Base-by-base conservation (phyloP, 2,888 invertebrate species). In the Limnephilus rhombicus region DNA sequence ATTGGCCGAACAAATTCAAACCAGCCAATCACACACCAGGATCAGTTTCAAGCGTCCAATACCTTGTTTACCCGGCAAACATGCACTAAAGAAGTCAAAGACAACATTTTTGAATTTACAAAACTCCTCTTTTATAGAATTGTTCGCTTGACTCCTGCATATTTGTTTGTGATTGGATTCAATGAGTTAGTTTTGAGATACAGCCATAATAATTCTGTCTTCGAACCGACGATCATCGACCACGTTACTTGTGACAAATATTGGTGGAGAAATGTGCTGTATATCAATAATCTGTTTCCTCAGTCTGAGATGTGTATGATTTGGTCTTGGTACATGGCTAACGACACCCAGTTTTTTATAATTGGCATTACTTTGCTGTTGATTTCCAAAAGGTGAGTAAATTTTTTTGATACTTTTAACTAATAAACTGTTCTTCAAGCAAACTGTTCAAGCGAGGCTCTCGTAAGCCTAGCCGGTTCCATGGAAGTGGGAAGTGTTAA, bases 221-320 rank as follows among this genome's bases (percentile, higher is more conserved):
- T 98, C 94, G 97, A 98, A 93, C 97, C 98, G 0, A 97, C 97
- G 0, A 96, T 98, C 34, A 96, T 96, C 91, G 98, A 98, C 94
- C 97, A 98, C 94, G 95, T 97, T 89, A 98, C 97, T n/a, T 98
- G 98, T 94, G 97, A 97, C 90, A 96, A 96, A 93, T 98, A 96
- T 95, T 98, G 98, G 98, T 98, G 98, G 98, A 96, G 98, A 92
- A 98, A 98, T 94, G 96, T 97, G n/a, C 95, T 98, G 29, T 98
- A 98, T 94, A 97, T 98, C 94, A 98, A 98, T 95, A 98, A 98
- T 94, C 96, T 98, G 94, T 98, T 96, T 94, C 97, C 98, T 0
- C 97, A 97, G 94, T 96, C 96, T 41, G 98, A 98, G 94, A 97
- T 98, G 96, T 98, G 98, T 95, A 98, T 98, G 97, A 96, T 97